Evolutionary conservation across 2,113 vertebrate genomes (phyloP).

Genomic region (Lepus americanus): DNA sequence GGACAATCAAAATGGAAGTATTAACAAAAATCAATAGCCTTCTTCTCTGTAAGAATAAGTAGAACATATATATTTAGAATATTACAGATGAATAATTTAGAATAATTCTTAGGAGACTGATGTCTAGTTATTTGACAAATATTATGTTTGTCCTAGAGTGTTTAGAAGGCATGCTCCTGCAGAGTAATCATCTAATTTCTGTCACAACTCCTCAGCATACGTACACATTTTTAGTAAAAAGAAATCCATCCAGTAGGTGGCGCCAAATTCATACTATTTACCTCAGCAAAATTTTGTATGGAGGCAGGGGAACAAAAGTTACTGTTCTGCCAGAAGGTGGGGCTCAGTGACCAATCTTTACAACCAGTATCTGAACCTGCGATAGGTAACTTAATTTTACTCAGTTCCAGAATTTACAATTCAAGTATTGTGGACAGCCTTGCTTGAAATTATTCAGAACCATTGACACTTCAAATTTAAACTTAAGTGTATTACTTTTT

Average conservation of each 20-base stretch:
- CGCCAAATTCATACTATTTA: slow-evolving; percentile 41
- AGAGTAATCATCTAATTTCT: neutral
- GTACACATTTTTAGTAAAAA: neutral
- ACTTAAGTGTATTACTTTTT: neutral
- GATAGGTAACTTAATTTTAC: neutral
- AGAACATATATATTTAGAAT: neutral
- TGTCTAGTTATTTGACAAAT: neutral
- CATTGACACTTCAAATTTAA: slow-evolving; percentile 7
- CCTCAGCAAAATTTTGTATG: neutral
- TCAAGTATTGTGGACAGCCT: neutral
- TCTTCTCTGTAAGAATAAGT: neutral
- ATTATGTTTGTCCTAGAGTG: neutral
- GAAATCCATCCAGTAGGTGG: slow-evolving; percentile 67
- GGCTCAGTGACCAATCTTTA: slow-evolving; percentile 21
- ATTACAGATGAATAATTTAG: neutral
- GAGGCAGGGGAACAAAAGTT: neutral
- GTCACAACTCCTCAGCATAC: neutral
- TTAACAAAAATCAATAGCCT: neutral
- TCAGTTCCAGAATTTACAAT: neutral
- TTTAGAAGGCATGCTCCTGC: neutral
- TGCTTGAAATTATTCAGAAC: neutral
- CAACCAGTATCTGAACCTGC: neutral
- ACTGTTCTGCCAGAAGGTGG: slow-evolving; percentile 65
- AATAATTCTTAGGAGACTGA: neutral
- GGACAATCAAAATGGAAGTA: neutral